These are phyloP conservation scores for Corydoras maculifer DNA, from an alignment of 2,113 vertebrate genomes.

Conservation along the genomic window DNA sequence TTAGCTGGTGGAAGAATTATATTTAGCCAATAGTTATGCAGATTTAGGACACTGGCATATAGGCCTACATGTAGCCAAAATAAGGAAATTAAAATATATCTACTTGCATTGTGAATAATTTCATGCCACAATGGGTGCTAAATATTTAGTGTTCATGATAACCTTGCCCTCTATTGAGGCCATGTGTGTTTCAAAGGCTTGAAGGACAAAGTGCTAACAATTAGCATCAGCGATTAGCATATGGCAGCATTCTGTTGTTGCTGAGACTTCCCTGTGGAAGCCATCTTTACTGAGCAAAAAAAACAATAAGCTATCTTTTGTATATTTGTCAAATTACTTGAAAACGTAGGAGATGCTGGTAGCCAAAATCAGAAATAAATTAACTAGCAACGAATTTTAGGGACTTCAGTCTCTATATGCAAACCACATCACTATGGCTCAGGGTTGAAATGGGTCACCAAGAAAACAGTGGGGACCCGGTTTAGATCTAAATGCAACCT, in stretches of 20 bases:
- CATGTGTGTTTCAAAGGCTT: constrained; percentile 31
- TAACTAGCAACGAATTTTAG: constrained; percentile 40
- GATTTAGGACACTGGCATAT: constrained; percentile 43
- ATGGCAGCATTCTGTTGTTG: constrained; percentile 39
- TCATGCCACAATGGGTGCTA: constrained; percentile 61
- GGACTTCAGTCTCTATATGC: constrained; percentile 59
- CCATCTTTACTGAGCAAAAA: constrained; percentile 63
- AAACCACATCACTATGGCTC: constrained; percentile 60
- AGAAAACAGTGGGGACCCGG: constrained; percentile 34
- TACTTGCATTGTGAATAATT: constrained; percentile 61
- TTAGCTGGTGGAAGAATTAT: constrained; percentile 26
- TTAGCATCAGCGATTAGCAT: constrained; percentile 31
- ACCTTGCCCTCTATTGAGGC: constrained; percentile 48
- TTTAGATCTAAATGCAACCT: constrained; percentile 46
- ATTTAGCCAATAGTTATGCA: constrained; percentile 27
- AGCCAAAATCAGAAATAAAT: constrained; percentile 63
- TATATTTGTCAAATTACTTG: constrained; percentile 81
- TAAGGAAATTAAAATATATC: constrained; percentile 50
- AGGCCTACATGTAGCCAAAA: constrained; percentile 63
- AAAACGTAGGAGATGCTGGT: constrained; percentile 71
- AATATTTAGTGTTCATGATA: constrained; percentile 67
- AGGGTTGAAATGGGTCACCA: constrained; percentile 52
- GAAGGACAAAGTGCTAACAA: constrained; percentile 46
- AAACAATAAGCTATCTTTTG: constrained; percentile 75
- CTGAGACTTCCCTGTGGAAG: constrained; percentile 59